Percentiles rank a stretch among this genome's conserved stretches.
Evolutionary conservation across 2,888 invertebrate species (phyloP).

Genomic region (Gnatocerus cornutus): DNA sequence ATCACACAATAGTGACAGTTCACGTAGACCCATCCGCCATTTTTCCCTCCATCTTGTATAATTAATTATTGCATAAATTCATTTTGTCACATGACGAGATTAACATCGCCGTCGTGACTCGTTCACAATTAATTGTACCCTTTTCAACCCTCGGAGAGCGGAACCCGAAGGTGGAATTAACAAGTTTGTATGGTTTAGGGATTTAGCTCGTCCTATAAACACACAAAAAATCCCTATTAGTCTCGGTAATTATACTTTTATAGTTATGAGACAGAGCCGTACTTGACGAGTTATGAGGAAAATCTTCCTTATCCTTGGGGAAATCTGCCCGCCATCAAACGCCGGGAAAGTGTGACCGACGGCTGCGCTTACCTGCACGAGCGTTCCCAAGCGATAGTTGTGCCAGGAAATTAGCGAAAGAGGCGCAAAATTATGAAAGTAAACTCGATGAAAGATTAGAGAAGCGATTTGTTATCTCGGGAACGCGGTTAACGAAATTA

Average conservation of each 20-base stretch:
- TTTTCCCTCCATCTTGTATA: constrained; percentile 1
- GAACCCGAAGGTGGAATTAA: constrained; percentile 13
- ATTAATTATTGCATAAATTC: constrained; percentile 22
- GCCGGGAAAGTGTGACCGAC: constrained; percentile 21
- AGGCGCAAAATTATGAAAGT: constrained; percentile 26
- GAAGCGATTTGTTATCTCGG: neutral
- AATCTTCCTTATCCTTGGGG: constrained; percentile 10
- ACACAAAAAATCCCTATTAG: constrained; percentile 17
- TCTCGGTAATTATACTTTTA: constrained; percentile 10
- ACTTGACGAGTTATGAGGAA: constrained; percentile 9
- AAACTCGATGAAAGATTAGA: constrained; percentile 6
- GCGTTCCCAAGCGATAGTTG: constrained; percentile 15
- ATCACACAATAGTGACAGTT: constrained; percentile 3
- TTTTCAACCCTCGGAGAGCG: constrained; percentile 19
- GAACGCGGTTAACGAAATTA: neutral
- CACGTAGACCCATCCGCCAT: neutral
- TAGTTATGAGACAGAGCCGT: constrained; percentile 10
- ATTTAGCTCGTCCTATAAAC: neutral
- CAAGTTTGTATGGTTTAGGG: constrained; percentile 12
- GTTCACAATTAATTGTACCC: constrained; percentile 35
- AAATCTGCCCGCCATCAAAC: constrained; percentile 23
- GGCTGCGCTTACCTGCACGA: constrained; percentile 14
- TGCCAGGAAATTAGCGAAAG: constrained; percentile 25
- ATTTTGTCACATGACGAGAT: constrained; percentile 29
- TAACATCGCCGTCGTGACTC: constrained; percentile 12